These are phyloP conservation scores for Cheilosia scutellata DNA, from an alignment of 2,888 invertebrate genomes.

Conservation along the genomic window DNA sequence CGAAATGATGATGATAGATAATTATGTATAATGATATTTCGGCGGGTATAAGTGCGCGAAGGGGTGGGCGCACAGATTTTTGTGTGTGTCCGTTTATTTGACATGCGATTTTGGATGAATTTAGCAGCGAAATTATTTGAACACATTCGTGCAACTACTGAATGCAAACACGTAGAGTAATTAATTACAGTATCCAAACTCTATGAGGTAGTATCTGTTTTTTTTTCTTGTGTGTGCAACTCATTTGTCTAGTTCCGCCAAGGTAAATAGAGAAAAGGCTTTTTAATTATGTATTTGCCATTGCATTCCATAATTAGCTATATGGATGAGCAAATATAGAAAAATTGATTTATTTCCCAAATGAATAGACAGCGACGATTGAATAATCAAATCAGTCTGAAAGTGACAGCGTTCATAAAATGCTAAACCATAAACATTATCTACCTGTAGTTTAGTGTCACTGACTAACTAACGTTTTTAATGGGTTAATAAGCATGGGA, in stretches of 20 bases:
- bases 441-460: background rate
- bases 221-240: background rate
- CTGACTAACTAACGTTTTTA: no score
- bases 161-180: slow-evolving; percentile 39
- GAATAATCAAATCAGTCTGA: slow-evolving; percentile 4
- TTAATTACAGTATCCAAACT: slow-evolving; percentile 39
- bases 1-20: slow-evolving; percentile 11
- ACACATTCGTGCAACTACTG: background rate
- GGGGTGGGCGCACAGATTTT: background rate
- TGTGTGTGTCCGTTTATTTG: slow-evolving; percentile 5
- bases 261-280: slow-evolving; percentile 1
- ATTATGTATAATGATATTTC: background rate
- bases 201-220: background rate
- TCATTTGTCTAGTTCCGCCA: slow-evolving; percentile 1
- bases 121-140: slow-evolving; percentile 14
- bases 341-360: slow-evolving; percentile 29
- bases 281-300: slow-evolving; percentile 52
- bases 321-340: slow-evolving; percentile 24
- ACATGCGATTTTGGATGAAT: slow-evolving; percentile 21
- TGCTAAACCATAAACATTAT: background rate
- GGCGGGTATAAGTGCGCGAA: background rate
- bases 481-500: no score
- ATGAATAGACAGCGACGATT: background rate
- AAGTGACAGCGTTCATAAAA: background rate
- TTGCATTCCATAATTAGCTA: slow-evolving; percentile 58